Conservation (phyloP, 1,140 invertebrate species). For the Aleiodes sp. region DNA sequence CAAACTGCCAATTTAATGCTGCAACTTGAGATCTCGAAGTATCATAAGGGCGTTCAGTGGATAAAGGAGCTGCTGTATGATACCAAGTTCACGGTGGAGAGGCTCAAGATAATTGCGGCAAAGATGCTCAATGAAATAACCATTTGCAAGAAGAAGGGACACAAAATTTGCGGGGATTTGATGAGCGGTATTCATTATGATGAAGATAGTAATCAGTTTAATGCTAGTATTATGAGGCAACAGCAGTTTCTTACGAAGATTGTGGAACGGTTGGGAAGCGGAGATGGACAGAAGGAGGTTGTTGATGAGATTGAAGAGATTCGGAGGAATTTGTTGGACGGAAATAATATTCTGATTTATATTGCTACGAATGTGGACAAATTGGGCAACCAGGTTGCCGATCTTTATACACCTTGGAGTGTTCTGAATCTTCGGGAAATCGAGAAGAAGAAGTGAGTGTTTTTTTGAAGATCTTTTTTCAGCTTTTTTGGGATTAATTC, state of each 20-base stretch:
- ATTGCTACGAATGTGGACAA: constrained; percentile 76
- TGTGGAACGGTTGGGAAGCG: constrained; percentile 69
- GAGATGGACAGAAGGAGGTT: constrained; percentile 67
- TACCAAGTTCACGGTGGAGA: constrained; percentile 75
- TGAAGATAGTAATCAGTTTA: constrained; percentile 64
- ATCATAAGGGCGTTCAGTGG: constrained; percentile 79
- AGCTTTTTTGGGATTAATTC: no score
- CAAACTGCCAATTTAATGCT: constrained; percentile 69
- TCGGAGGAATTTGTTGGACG: constrained; percentile 69
- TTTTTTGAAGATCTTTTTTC: neutral
- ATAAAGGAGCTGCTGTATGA: constrained; percentile 79
- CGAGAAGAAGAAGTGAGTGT: constrained; percentile 53
- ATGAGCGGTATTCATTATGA: constrained; percentile 71
- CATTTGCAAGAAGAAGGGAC: constrained; percentile 74
- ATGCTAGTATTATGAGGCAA: constrained; percentile 9
- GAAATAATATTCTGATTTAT: constrained; percentile 74
- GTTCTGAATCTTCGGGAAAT: constrained; percentile 46
- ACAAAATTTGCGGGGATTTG: constrained; percentile 69
- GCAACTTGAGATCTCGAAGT: constrained; percentile 64
- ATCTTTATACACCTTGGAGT: constrained; percentile 69
- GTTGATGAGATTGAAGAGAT: constrained; percentile 72
- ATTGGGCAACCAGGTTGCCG: constrained; percentile 62
- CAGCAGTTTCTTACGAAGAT: constrained; percentile 79
- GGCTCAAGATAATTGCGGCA: constrained; percentile 78
- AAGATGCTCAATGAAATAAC: constrained; percentile 83